Base-by-base conservation (phyloP, 1,140 invertebrate species). In the Berghia stephanieae region DNA sequence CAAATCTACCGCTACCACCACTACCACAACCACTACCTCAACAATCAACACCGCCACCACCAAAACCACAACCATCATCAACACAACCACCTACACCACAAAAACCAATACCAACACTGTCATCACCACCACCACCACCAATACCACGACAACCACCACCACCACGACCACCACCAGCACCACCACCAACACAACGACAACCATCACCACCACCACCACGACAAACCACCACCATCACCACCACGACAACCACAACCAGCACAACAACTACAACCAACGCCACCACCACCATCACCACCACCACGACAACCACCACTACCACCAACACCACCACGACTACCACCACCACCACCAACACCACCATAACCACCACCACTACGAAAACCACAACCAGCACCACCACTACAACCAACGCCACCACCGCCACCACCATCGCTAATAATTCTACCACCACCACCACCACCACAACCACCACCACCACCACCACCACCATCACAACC, bases 191-290 rank as follows among this genome's bases (percentile, higher is more conserved):
- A 13, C 3, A 27, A 40, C 36, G 27, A 67, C 63, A 27, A 67
- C 63, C 27, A 67, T 5, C 63, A 40, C 63, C 8, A 67, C 27
- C 8, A 67, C 27, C 63, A 67, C 27, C 36, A 67, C 63, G 16
- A n/a, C n/a, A n/a, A n/a, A 67, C 16, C 63, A 31, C 8, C 63
- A 67, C 16, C 36, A 67, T 36, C 63, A 67, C 36, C 63, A 67
- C 63, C 36, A 67, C 31, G 38, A 67, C 3, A 27, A 67, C 36
- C 63, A 34, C 63, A 4, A 67, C 18, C 63, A 67, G 18, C 31
- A 67, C 36, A 27, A 67, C 8, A 27, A 34, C 63, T 36, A 67
- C 63, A 27, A 40, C 63, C 31, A 67, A 3, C 63, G 38, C 8
- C 36, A 13, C 63, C 10, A 27, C 13, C 10, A 8, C 8, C 57